Percentiles rank a stretch among this genome's conserved stretches.
phyloP scores from a whole-genome alignment of 2,797 vertebrate genomes.

The Sparidentex hasta region DNA sequence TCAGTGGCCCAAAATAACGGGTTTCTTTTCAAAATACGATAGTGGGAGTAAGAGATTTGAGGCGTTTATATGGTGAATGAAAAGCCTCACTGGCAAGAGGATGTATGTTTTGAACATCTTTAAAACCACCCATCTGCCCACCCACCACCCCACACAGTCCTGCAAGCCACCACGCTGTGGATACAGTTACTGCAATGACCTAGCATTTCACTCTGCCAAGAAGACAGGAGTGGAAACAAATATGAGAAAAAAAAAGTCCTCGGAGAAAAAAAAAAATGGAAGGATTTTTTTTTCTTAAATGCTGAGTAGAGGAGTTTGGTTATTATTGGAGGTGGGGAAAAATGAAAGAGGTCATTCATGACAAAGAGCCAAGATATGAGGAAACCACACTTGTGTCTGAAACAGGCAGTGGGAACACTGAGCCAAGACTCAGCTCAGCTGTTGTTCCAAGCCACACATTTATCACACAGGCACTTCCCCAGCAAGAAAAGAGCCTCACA shows the following conservation, averaged over 20 bases:
- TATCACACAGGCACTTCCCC: slow-evolving; percentile 86
- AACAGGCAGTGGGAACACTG: slow-evolving; percentile 76
- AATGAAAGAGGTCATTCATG: slow-evolving; percentile 87
- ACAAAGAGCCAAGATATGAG: slow-evolving; percentile 86
- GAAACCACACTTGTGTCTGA: slow-evolving; percentile 86
- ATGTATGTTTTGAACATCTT: slow-evolving; percentile 61
- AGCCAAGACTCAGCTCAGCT: slow-evolving; percentile 86
- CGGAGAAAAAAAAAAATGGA: slow-evolving; percentile 54
- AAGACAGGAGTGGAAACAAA: slow-evolving; percentile 82
- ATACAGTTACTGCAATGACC: slow-evolving; percentile 79
- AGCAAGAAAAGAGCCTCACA: slow-evolving; percentile 75
- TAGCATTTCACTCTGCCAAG: slow-evolving; percentile 73
- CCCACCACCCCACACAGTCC: slow-evolving; percentile 61
- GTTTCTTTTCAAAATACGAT: not conserved
- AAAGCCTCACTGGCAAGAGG: slow-evolving; percentile 48
- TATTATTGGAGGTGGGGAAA: slow-evolving; percentile 84
- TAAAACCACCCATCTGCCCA: slow-evolving; percentile 49
- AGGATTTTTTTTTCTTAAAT: slow-evolving; percentile 73
- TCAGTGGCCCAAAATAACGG: not conserved
- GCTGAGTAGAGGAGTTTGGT: slow-evolving; percentile 84
- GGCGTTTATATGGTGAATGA: slow-evolving; percentile 44
- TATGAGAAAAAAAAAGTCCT: slow-evolving; percentile 66
- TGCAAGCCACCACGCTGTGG: slow-evolving; percentile 62
- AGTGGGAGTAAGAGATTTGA: slow-evolving; percentile 49
- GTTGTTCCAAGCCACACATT: slow-evolving; percentile 86